Evolutionary conservation across 1,140 invertebrate species (phyloP), one percentile per base, ranked within the genome.

Genomic region (Sipha flava): DNA sequence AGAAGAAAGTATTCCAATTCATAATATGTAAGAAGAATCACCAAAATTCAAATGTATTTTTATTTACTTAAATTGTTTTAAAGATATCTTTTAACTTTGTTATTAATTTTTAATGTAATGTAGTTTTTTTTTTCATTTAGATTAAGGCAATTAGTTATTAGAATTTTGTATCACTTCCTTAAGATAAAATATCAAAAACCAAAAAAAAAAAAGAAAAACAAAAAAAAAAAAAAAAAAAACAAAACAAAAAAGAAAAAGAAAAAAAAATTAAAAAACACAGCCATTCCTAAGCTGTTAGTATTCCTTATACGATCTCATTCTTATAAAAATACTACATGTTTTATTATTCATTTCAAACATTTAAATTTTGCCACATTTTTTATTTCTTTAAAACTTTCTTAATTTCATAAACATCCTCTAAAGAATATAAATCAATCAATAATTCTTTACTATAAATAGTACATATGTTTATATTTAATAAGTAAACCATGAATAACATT

Each of bases 241-340:
- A 54, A 73, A 37, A 73, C 16, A 34, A 75, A 75, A 75, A 57
- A 57, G 7, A 16, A 57, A 75, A 12, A 57, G 16, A 18, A 72
- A 49, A 49, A 34, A 68, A 45, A 29, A 52, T 10, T 52, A 73
- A 21, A 34, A 26, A n/a, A 49, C 9, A 49, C 70, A 73, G 70
- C 45, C 26, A 31, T 73, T 73, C 40, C 40, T 49, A 49, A 21
- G 45, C 45, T 73, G 70, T 73, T 47, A 57, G 47, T 73, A 73
- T 59, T 77, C 52, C 52, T 77, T 77, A 77, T 43, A 26, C 21
- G 73, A 77, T 77, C 73, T 77, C 73, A 77, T 77, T 59, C 52
- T 59, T 77, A 40, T 77, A 57, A 57, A 40, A 77, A 57, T 77
- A 77, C 47, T 57, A 57, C 43, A 34, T n/a, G 18, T 34, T 52